Evolutionary conservation across 2,888 invertebrate species (phyloP), one percentile per base, ranked within the genome.

Genomic region (Mimumesa dahlbomi): DNA sequence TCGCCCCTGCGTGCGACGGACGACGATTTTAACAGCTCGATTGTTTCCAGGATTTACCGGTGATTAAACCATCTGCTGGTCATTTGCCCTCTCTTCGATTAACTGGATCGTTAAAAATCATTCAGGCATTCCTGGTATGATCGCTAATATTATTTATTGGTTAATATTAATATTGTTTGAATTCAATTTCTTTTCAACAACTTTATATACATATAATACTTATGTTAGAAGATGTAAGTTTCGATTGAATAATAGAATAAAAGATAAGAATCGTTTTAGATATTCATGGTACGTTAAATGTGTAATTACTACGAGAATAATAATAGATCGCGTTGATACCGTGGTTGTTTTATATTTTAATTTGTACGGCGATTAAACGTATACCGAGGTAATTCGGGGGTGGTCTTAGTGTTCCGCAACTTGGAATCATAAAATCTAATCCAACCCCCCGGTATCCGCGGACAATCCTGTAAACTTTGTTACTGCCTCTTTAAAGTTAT

Each of bases 381-480:
- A n/a, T 14, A 48, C 13, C 21, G 7, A 11, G 45, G 4, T 43
- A 18, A 54, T 69, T 43, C 34, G 22, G n/a, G n/a, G n/a, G 19
- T 9, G 19, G 11, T 22, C 11, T 14, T 13, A 16, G 13, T 2
- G 9, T 13, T 31, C 31, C 18, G 34, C 21, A n/a, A n/a, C n/a
- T n/a, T n/a, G n/a, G n/a, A 71, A 71, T 80, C 67, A 38, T 79
- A 65, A 72, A 69, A 61, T 53, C 59, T 77, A 74, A 81, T 80
- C 68, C 54, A 42, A n/a, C n/a, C n/a, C 42, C 46, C 42, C 58
- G 49, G 54, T 59, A 59, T 64, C 54, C 48, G n/a, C 11, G 43
- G 19, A 50, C 45, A 54, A 57, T 40, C 25, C 56, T 14, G 49
- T 42, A 43, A 81, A 79, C 59, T 81, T 69, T 43, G 66, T 67